Evolutionary conservation across 2,888 invertebrate genomes (phyloP), one percentile per base, ranked within the genome.

Genomic region (Osmoderma eremita): DNA sequence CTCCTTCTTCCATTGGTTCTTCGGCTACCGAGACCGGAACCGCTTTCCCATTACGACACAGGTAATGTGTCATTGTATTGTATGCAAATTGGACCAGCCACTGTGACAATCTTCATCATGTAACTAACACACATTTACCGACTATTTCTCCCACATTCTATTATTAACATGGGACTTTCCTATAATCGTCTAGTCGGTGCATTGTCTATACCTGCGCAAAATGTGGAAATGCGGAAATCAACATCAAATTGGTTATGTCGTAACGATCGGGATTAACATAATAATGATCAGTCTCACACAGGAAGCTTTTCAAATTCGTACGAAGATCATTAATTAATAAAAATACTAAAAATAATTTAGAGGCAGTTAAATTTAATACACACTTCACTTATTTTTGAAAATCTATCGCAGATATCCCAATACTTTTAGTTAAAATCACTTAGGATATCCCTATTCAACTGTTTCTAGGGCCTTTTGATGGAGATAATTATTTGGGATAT

Each of bases 1-100:
- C 42, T 20, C 10, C 48, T 54, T 13, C 24, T 18, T 36, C 42
- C 48, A 64, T 65, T 50, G 67, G 62, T 63, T 65, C 51, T 63
- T 69, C 66, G 64, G 30, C 30, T 10, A 1, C 6, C 30, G 6
- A 61, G 74, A 74, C 76, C 79, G 80, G 80, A 80, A 80, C 79
- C 71, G 76, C 78, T 79, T 82, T 82, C 81, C 78, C 81, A 82
- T 81, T 81, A 80, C 79, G 30, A 30, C 80, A 81, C 81, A 81
- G 68, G 68, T 70, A 71, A 73, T 74, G 72, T 82, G 82, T 82
- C 81, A 82, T 80, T 82, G 78, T 76, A 82, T 82, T 82, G 81
- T 82, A 82, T 82, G 82, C 77, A 82, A 79, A 82, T 82, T 79
- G 77, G 75, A 74, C 30, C 81, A 81, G 75, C 75, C 75, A 80